Conservation (phyloP, 35 echinoderm and acorn worm genomes). For the Lytechinus variegatus region DNA sequence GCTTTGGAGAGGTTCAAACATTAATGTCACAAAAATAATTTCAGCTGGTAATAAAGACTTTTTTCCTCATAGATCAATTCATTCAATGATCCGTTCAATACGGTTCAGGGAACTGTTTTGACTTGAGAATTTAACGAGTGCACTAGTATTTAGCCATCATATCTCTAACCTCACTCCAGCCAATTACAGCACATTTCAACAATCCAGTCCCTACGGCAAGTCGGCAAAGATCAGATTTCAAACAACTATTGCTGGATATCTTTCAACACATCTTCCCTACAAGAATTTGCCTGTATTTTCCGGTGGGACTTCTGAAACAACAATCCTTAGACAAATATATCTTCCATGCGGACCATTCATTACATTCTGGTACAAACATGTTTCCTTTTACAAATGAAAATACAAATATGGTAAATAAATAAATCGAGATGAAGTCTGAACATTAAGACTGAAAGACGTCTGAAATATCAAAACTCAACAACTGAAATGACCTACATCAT, state of each 20-base stretch:
- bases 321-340: neutral
- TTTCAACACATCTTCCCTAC: neutral
- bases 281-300: neutral
- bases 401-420: neutral
- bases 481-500: neutral
- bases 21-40: neutral
- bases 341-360: neutral
- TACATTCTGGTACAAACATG: neutral
- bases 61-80: neutral
- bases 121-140: neutral
- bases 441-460: neutral
- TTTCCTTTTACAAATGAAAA: neutral
- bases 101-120: neutral
- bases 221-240: neutral
- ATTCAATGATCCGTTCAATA: neutral
- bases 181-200: slow-evolving; percentile 29
- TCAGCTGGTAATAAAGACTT: neutral
- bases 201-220: slow-evolving; percentile 2
- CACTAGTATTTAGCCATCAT: neutral
- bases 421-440: neutral
- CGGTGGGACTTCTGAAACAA: neutral
- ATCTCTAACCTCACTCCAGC: slow-evolving; percentile 3
- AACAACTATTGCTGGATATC: neutral
- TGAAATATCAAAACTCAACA: neutral
- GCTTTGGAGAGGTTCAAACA: neutral